phyloP scores from a whole-genome alignment of 2,888 invertebrate species.

The Heterodera filipjevi region DNA sequence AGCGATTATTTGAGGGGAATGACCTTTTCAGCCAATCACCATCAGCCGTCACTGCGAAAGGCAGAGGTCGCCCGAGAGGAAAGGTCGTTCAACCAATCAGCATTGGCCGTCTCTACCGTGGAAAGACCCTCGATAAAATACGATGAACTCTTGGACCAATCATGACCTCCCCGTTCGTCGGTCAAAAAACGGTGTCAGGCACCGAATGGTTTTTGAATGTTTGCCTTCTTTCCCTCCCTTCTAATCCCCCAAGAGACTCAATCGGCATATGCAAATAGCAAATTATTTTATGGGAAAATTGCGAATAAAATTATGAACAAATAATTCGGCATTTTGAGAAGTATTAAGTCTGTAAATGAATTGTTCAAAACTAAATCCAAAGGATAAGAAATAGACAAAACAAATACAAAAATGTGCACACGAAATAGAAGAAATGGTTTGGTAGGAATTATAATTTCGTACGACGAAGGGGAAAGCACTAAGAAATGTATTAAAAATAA shows the following conservation, averaged over 20 bases:
- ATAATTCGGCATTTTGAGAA: conserved; percentile 20
- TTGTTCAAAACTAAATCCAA: conserved; percentile 16
- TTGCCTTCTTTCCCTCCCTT: not conserved
- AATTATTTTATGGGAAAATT: not conserved
- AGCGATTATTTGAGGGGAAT: not conserved
- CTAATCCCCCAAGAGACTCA: too few species aligned
- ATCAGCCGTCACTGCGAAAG: too few species aligned
- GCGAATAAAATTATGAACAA: conserved; percentile 14
- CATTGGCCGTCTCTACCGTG: too few species aligned
- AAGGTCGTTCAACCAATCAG: too few species aligned
- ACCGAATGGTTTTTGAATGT: not conserved
- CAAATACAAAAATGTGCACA: conserved; percentile 30
- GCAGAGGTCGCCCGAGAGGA: too few species aligned
- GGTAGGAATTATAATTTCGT: not conserved
- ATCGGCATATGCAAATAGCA: too few species aligned
- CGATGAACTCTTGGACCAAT: too few species aligned
- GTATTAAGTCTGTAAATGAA: not conserved
- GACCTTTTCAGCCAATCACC: not conserved
- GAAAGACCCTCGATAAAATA: too few species aligned
- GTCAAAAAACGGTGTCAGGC: not conserved
- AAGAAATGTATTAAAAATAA: not conserved
- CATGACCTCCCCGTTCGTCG: too few species aligned
- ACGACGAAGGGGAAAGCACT: not conserved
- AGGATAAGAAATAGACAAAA: conserved; percentile 19
- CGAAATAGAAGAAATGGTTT: not conserved